Evolutionary conservation across 2,888 invertebrate genomes (phyloP).

Genomic region (Neoaliturus tenellus): DNA sequence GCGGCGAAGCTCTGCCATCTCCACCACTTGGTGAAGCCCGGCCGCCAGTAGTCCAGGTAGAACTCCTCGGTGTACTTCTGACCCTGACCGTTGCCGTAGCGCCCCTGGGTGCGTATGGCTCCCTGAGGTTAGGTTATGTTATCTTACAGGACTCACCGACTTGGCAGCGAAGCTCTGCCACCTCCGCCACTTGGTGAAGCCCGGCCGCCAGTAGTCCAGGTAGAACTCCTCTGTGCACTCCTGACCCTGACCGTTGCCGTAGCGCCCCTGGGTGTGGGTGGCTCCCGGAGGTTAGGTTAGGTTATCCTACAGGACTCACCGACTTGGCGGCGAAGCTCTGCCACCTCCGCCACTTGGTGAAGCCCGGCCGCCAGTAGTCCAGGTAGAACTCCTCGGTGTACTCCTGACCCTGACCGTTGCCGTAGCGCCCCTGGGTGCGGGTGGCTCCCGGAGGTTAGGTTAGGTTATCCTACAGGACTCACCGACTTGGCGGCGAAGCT

Average conservation of each 20-base stretch:
- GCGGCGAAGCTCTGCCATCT: conserved; percentile 87
- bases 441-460: too few relatives aligned
- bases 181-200: conserved; percentile 82
- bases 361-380: conserved; percentile 85
- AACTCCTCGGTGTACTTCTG: conserved; percentile 92
- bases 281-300: too few relatives aligned
- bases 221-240: conserved; percentile 91
- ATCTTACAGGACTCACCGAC: too few relatives aligned
- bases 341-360: conserved; percentile 86
- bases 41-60: conserved; percentile 87
- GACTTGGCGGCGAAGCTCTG: conserved; percentile 85
- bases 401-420: conserved; percentile 92
- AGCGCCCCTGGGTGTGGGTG: conserved; percentile 92
- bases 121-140: too few relatives aligned
- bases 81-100: conserved; percentile 93
- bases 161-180: conserved; percentile 87
- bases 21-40: conserved; percentile 81
- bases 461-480: too few relatives aligned
- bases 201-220: conserved; percentile 86
- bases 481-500: conserved; percentile 87
- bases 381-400: conserved; percentile 89
- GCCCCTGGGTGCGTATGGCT: conserved; percentile 92
- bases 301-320: too few relatives aligned
- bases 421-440: conserved; percentile 94
- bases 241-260: conserved; percentile 92